phyloP scores from a whole-genome alignment of 1,140 invertebrate species.

The Pseudomyrmex pallidus region DNA sequence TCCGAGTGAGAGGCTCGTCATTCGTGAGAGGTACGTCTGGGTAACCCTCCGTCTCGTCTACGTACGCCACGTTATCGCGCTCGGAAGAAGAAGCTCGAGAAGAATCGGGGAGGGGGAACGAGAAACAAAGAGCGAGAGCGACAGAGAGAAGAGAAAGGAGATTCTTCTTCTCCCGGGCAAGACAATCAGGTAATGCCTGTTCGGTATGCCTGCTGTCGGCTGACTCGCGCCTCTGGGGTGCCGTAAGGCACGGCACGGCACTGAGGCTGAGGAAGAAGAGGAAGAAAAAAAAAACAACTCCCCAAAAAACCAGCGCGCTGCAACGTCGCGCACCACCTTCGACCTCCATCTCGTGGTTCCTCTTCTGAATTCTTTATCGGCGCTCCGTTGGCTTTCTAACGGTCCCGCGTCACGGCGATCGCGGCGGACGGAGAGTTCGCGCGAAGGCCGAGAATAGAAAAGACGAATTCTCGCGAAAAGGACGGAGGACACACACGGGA shows the following conservation, averaged over 20 bases:
- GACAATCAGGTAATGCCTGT: slow-evolving; percentile 85
- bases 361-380: slow-evolving; percentile 74
- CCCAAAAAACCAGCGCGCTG: slow-evolving; percentile 37
- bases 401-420: not conserved
- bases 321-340: slow-evolving; percentile 60
- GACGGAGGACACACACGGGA: not conserved
- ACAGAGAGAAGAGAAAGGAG: slow-evolving; percentile 11
- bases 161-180: slow-evolving; percentile 58
- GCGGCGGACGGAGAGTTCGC: slow-evolving; percentile 4
- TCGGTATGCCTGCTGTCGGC: slow-evolving; percentile 80
- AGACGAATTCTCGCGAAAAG: slow-evolving; percentile 1
- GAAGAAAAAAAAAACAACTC: no score
- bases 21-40: slow-evolving; percentile 50
- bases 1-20: slow-evolving; percentile 68
- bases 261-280: slow-evolving; percentile 64
- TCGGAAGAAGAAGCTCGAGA: slow-evolving; percentile 54
- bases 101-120: slow-evolving; percentile 43
- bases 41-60: slow-evolving; percentile 33
- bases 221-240: slow-evolving; percentile 77
- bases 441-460: not conserved
- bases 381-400: slow-evolving; percentile 41
- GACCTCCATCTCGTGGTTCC: slow-evolving; percentile 53
- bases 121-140: slow-evolving; percentile 29
- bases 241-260: slow-evolving; percentile 76
- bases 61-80: slow-evolving; percentile 47